Base-by-base conservation (phyloP, 2,797 vertebrate species). In the Danionella dracula region DNA sequence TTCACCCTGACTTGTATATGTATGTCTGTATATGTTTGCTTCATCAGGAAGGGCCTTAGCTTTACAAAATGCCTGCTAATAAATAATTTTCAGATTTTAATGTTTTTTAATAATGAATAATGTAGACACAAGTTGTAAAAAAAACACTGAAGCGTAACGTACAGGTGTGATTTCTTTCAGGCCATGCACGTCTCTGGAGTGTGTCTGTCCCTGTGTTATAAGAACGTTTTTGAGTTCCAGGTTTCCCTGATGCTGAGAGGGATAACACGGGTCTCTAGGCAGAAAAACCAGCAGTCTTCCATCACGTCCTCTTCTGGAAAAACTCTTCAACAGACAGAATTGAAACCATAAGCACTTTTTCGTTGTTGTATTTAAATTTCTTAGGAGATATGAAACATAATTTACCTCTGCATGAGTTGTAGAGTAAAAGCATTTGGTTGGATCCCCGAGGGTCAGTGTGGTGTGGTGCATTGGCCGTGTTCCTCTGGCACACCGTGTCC, bases 341-440 rank as follows among this genome's bases (percentile, higher is more conserved):
- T 13, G 5, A 13, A 31, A 55, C 10, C 5, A 0, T 9, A 7
- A 10, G n/a, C n/a, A 44, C 29, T 27, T 27, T 27, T 27, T 27
- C 23, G 3, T 27, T 3, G 23, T 3, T 6, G 3, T 27, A 3
- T 27, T n/a, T n/a, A n/a, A n/a, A 27, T 27, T 27, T 27, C 3
- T 27, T 27, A 27, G 6, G 23, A 27, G 23, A 27, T 27, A 3
- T 27, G n/a, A n/a, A n/a, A n/a, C n/a, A n/a, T 34, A 12, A 10
- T 78, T 67, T 51, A 83, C 81, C 69, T 84, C 71, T 5, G 46
- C 13, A 38, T 83, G 77, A 27, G 73, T 83, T 45, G 78, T 83
- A 21, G 51, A 68, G 51, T 80, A 83, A 63, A 66, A 31, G 4
- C 60, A 8, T 8, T 64, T 41, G 1, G 51, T 44, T 27, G 46